Conservation (phyloP, 2,888 invertebrate genomes). For the Acronicta psi region DNA sequence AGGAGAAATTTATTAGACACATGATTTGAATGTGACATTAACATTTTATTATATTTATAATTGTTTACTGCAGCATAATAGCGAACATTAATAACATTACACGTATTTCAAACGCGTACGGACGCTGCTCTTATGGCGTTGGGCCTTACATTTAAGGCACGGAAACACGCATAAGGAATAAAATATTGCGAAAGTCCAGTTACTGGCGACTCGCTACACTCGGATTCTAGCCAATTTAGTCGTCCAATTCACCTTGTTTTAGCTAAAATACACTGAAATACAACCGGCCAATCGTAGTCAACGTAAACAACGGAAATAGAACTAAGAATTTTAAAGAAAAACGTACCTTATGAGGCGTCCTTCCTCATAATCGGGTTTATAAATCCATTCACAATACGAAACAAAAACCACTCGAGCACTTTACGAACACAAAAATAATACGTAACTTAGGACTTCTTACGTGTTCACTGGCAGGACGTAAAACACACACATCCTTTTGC, state of each 20-base stretch:
- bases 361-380: slow-evolving; percentile 82
- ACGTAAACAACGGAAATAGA: slow-evolving; percentile 59
- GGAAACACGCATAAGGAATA: slow-evolving; percentile 83
- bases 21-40: slow-evolving; percentile 73
- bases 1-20: slow-evolving; percentile 75
- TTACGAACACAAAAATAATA: slow-evolving; percentile 78
- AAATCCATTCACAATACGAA: slow-evolving; percentile 85
- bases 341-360: slow-evolving; percentile 74
- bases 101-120: slow-evolving; percentile 70
- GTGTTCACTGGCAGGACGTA: slow-evolving; percentile 58
- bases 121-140: slow-evolving; percentile 72
- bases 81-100: slow-evolving; percentile 72
- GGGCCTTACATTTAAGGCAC: slow-evolving; percentile 80
- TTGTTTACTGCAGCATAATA: slow-evolving; percentile 70
- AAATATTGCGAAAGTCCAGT: slow-evolving; percentile 88
- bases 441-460: slow-evolving; percentile 65
- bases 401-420: slow-evolving; percentile 82
- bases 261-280: slow-evolving; percentile 52
- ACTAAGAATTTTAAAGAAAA: slow-evolving; percentile 59
- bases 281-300: slow-evolving; percentile 42
- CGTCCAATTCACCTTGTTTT: slow-evolving; percentile 49
- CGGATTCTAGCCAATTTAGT: slow-evolving; percentile 57
- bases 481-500: slow-evolving; percentile 74
- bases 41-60: slow-evolving; percentile 70
- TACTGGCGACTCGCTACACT: slow-evolving; percentile 66